These are phyloP conservation scores for Hydropotes inermis DNA, from an alignment of 2,113 vertebrate species.

Conservation along the genomic window DNA sequence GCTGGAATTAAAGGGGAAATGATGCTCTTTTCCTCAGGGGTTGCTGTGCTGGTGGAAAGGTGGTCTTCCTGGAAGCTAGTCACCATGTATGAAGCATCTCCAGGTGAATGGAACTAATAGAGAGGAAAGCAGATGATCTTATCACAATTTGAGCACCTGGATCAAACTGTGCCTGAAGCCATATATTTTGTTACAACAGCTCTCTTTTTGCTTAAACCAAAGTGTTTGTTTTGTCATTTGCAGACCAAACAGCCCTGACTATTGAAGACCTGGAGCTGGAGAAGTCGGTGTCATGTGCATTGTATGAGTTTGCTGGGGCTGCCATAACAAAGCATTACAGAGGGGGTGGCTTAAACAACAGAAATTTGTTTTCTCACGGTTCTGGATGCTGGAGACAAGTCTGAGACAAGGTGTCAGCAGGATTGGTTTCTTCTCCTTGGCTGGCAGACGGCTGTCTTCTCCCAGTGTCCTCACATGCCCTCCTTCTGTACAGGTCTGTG, in stretches of 20 bases:
- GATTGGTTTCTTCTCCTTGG: not conserved
- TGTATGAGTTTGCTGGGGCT: not conserved
- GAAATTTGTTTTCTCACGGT: not conserved
- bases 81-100: not conserved
- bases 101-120: not conserved
- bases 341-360: not conserved
- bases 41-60: not conserved
- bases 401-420: not conserved
- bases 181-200: not conserved
- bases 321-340: not conserved
- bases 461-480: not conserved
- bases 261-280: not conserved
- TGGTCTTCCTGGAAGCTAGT: not conserved
- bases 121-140: not conserved
- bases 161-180: not conserved
- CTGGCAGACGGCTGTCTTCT: not conserved
- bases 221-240: not conserved
- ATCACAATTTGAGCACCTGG: not conserved
- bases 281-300: too few relatives aligned
- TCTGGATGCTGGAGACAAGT: not conserved
- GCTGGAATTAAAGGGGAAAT: not conserved
- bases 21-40: not conserved
- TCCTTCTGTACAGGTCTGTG: not conserved
- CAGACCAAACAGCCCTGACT: not conserved
- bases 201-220: not conserved